phyloP scores from a whole-genome alignment of 2,113 vertebrate genomes.

The Charina bottae region DNA sequence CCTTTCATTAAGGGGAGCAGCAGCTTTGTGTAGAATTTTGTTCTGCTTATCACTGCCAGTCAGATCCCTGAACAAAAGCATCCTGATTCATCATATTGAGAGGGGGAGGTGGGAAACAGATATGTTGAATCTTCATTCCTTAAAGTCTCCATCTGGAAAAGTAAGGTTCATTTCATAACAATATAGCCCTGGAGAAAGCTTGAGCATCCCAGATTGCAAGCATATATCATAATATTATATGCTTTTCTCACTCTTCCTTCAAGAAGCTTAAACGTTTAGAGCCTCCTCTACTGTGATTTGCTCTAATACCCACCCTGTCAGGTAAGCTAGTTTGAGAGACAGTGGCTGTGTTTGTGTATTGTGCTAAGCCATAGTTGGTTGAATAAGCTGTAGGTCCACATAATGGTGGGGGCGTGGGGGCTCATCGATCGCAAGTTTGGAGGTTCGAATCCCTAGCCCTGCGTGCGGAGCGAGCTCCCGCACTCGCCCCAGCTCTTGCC shows the following conservation, averaged over 20 bases:
- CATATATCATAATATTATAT: background rate
- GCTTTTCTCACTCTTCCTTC: background rate
- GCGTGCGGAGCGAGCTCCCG: too few species aligned
- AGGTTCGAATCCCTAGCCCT: too few species aligned
- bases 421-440: too few species aligned
- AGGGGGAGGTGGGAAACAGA: background rate
- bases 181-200: background rate
- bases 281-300: background rate
- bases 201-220: background rate
- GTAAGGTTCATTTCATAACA: background rate
- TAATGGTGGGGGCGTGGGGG: too few species aligned
- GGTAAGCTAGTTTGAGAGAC: background rate
- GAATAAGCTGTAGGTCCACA: background rate
- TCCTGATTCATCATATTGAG: background rate
- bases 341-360: background rate
- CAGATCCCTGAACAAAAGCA: conserved; percentile 2
- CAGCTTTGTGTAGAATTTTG: conserved; percentile 6
- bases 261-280: background rate
- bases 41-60: conserved; percentile 7
- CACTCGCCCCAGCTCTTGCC: too few species aligned
- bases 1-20: conserved; percentile 13
- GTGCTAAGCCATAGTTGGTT: background rate
- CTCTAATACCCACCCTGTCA: background rate
- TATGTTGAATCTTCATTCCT: background rate
- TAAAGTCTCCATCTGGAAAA: background rate